A percentile compares a stretch with the other conserved stretches of the same genome.
Conservation (phyloP, 2,113 vertebrate species). For the Turnix velox region DNA sequence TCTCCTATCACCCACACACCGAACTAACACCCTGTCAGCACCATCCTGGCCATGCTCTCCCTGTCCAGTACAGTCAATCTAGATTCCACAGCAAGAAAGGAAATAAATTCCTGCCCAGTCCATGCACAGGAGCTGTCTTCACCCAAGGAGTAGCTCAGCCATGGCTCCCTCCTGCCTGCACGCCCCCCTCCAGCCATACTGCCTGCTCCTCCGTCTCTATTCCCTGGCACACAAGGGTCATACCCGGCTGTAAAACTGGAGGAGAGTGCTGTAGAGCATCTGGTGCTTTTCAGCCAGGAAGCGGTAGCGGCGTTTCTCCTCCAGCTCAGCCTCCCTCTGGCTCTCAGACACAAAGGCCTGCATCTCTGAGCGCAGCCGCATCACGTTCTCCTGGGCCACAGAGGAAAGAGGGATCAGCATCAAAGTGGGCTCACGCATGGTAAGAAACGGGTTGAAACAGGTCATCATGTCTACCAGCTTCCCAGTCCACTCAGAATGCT, state of each 20-base stretch:
- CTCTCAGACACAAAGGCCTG: conserved; percentile 82
- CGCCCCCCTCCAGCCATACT: background rate
- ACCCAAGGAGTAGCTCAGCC: background rate
- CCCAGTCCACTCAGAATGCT: background rate
- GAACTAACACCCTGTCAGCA: background rate
- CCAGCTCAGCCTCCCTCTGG: conserved; percentile 81
- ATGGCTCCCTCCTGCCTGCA: background rate
- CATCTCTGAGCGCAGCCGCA: conserved; percentile 78
- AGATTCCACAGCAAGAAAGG: background rate
- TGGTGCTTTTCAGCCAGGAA: conserved; percentile 95
- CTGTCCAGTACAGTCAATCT: background rate
- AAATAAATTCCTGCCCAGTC: background rate
- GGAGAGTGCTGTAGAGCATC: conserved; percentile 71
- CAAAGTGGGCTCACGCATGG: accelerated
- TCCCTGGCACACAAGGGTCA: background rate
- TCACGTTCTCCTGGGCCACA: conserved; percentile 70
- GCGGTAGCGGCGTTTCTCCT: conserved; percentile 91
- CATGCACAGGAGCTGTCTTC: background rate
- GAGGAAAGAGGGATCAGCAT: background rate
- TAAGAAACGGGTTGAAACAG: background rate
- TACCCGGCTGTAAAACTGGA: conserved; percentile 78
- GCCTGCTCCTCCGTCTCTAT: background rate
- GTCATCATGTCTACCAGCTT: background rate
- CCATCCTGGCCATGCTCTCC: background rate
- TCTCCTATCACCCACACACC: background rate